These are phyloP conservation scores for Orthonyx spaldingii DNA, from an alignment of 2,113 vertebrate genomes.

Conservation along the genomic window DNA sequence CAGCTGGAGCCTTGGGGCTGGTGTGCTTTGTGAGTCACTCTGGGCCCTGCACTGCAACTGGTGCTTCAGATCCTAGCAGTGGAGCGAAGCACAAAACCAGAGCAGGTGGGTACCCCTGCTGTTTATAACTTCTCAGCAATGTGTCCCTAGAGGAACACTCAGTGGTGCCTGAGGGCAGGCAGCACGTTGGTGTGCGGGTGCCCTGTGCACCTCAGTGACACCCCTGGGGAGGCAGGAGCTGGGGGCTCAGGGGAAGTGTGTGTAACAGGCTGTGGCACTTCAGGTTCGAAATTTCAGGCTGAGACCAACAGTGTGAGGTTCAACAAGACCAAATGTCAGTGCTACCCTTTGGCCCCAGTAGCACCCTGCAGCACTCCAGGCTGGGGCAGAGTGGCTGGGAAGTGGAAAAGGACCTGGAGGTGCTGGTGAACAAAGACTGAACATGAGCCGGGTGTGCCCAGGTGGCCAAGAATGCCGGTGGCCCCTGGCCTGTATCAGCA, in stretches of 20 bases:
- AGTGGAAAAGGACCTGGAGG: not conserved
- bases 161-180: not conserved
- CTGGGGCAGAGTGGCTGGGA: not conserved
- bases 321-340: not conserved
- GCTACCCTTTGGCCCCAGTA: not conserved
- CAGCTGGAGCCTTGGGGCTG: not conserved
- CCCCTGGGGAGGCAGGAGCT: not conserved
- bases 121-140: not conserved
- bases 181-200: fast-evolving
- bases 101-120: not conserved
- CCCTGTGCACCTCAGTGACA: not conserved
- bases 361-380: not conserved
- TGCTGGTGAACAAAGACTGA: not conserved
- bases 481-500: no score
- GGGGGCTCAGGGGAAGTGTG: fast-evolving
- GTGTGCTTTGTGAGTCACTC: not conserved
- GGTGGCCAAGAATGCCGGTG: not conserved
- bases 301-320: not conserved
- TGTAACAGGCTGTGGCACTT: fast-evolving
- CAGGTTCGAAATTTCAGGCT: not conserved
- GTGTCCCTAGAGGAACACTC: not conserved
- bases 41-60: not conserved
- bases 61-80: not conserved
- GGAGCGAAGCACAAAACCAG: not conserved
- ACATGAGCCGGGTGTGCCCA: not conserved